Conservation (phyloP, 2,113 vertebrate genomes). For the Hemichromis elongatus region DNA sequence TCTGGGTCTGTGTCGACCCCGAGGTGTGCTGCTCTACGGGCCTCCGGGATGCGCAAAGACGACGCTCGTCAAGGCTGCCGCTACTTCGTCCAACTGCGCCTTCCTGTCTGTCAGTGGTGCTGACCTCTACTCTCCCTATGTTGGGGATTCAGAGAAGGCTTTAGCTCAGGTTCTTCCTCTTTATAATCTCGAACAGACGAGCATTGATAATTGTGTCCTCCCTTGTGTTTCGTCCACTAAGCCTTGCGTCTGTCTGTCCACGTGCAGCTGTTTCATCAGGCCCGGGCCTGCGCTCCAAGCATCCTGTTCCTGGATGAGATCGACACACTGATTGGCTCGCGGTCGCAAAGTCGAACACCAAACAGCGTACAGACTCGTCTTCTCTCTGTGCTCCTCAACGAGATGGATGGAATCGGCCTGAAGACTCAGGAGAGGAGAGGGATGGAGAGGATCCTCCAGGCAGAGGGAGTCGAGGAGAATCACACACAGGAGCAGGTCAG, state of each 20-base stretch:
- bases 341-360: conserved; percentile 58
- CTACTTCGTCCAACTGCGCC: conserved; percentile 79
- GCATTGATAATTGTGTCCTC: neutral
- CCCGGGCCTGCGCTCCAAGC: conserved; percentile 86
- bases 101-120: conserved; percentile 88
- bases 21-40: conserved; percentile 87
- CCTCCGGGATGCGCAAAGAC: conserved; percentile 96
- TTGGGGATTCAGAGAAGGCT: conserved; percentile 92
- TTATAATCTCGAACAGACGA: neutral
- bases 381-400: conserved; percentile 91
- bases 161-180: conserved; percentile 81
- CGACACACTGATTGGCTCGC: conserved; percentile 87
- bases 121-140: conserved; percentile 88
- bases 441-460: conserved; percentile 48
- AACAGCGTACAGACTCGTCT: conserved; percentile 81
- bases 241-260: neutral
- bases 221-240: neutral
- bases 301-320: conserved; percentile 96
- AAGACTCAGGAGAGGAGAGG: conserved; percentile 84
- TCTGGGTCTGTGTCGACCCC: conserved; percentile 83
- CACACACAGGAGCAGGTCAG: conserved; percentile 67
- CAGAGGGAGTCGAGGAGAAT: conserved; percentile 64
- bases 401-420: conserved; percentile 90
- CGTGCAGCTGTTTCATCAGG: conserved; percentile 86
- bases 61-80: conserved; percentile 82